Conservation (phyloP, 2,113 vertebrate genomes). For the Petrocephalus microphthalmus region DNA sequence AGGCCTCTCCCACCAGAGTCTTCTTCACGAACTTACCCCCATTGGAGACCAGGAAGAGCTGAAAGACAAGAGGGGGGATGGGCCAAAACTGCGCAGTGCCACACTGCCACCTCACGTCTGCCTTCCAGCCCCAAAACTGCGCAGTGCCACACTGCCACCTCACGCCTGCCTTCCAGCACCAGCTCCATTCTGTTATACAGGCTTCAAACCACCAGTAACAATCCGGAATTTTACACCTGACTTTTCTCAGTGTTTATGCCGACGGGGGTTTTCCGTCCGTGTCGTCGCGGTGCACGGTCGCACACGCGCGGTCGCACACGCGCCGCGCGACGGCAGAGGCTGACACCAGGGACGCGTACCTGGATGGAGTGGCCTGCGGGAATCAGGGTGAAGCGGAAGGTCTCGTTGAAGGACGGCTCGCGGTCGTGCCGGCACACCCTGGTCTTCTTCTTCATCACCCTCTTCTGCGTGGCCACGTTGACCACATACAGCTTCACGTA, state of each 20-base stretch:
- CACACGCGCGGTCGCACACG: not conserved
- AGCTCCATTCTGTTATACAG: not conserved
- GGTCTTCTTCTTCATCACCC: conserved; percentile 98
- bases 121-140: not conserved
- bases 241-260: not conserved
- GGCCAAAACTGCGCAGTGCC: not conserved
- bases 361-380: conserved; percentile 87
- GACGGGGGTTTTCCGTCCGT: not conserved
- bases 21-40: conserved; percentile 98
- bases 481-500: conserved; percentile 97
- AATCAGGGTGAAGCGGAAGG: conserved; percentile 91
- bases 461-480: conserved; percentile 91
- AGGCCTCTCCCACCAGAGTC: conserved; percentile 95
- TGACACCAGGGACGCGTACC: conserved; percentile 47
- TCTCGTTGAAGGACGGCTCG: conserved; percentile 96
- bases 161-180: not conserved
- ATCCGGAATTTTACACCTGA: not conserved
- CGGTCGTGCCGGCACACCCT: conserved; percentile 95
- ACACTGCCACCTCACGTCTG: not conserved
- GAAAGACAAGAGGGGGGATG: conserved; percentile 13
- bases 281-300: not conserved
- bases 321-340: not conserved
- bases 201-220: not conserved
- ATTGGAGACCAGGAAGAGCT: conserved; percentile 95
- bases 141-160: not conserved